These are phyloP conservation scores for Xiphophorus birchmanni DNA, from an alignment of 2,797 vertebrate genomes.

Conservation along the genomic window DNA sequence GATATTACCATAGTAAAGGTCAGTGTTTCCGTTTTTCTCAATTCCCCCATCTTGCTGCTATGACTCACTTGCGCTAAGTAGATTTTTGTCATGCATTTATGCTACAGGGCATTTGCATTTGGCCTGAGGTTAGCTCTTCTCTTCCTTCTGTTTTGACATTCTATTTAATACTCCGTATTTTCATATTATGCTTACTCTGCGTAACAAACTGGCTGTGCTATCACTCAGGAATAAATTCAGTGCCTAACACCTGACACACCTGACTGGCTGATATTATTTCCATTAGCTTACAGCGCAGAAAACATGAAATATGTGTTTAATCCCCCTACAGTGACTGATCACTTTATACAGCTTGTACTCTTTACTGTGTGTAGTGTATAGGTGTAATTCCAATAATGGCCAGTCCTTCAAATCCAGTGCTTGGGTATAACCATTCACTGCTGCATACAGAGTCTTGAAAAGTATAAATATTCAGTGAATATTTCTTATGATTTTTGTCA, in stretches of 20 bases:
- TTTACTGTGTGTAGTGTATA: conserved; percentile 49
- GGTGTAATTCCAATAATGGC: conserved; percentile 68
- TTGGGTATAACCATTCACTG: conserved; percentile 23
- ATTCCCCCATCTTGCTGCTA: conserved; percentile 37
- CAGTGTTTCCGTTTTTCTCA: conserved; percentile 64
- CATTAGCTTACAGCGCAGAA: conserved; percentile 29
- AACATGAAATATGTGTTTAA: conserved; percentile 49
- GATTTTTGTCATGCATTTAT: conserved; percentile 54
- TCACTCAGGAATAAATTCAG: conserved; percentile 32
- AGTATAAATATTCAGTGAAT: neutral
- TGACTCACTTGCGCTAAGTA: conserved; percentile 64
- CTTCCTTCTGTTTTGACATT: conserved; percentile 63
- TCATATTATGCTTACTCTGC: conserved; percentile 40
- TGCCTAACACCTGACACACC: conserved; percentile 17
- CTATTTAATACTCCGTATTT: conserved; percentile 49
- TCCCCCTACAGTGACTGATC: conserved; percentile 38
- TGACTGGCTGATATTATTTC: conserved; percentile 41
- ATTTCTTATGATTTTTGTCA: neutral
- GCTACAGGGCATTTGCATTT: conserved; percentile 40
- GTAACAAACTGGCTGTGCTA: conserved; percentile 27
- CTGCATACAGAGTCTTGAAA: neutral
- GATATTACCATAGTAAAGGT: conserved; percentile 77
- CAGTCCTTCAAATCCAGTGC: conserved; percentile 44
- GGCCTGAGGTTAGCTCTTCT: conserved; percentile 52
- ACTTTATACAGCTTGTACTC: conserved; percentile 31